Evolutionary conservation across 2,113 vertebrate species (phyloP).

Genomic region (Phalacrocorax carbo): DNA sequence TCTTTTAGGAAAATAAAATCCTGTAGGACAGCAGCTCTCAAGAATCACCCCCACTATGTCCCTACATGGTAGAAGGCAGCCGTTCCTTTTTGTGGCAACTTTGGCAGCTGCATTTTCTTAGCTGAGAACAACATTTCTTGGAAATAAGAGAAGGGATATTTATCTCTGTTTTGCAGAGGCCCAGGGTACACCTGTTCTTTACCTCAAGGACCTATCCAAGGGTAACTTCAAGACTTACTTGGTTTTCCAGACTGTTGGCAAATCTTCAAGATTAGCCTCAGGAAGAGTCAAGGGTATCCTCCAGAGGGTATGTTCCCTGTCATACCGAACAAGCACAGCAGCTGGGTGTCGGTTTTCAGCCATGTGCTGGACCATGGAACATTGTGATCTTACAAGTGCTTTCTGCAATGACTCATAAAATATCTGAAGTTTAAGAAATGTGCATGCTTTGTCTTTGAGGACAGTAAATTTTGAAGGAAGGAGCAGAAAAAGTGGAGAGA

Average conservation of each 20-base stretch:
- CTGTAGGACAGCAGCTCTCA: not conserved
- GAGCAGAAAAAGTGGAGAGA: not conserved
- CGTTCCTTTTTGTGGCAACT: not conserved
- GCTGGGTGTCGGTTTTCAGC: not conserved
- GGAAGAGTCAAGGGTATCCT: not conserved
- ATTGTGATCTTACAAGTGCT: not conserved
- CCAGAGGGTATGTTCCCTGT: not conserved
- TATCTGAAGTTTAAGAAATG: not conserved
- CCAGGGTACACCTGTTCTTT: slow-evolving; percentile 13
- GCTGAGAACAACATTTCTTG: not conserved
- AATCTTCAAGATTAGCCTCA: not conserved
- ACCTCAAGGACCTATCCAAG: slow-evolving; percentile 22
- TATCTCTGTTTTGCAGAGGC: not conserved
- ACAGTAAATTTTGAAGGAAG: not conserved
- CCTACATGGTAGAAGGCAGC: not conserved
- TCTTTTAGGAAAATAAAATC: not conserved
- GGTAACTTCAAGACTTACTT: not conserved
- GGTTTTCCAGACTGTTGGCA: not conserved
- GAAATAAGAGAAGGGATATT: not conserved
- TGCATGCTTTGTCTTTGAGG: not conserved
- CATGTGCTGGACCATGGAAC: not conserved
- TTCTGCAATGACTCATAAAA: not conserved
- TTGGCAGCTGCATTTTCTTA: slow-evolving; percentile 2
- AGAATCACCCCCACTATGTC: not conserved
- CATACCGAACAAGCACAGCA: not conserved